These are phyloP conservation scores for Blomia tropicalis DNA, from an alignment of 2,888 invertebrate species.

Conservation along the genomic window DNA sequence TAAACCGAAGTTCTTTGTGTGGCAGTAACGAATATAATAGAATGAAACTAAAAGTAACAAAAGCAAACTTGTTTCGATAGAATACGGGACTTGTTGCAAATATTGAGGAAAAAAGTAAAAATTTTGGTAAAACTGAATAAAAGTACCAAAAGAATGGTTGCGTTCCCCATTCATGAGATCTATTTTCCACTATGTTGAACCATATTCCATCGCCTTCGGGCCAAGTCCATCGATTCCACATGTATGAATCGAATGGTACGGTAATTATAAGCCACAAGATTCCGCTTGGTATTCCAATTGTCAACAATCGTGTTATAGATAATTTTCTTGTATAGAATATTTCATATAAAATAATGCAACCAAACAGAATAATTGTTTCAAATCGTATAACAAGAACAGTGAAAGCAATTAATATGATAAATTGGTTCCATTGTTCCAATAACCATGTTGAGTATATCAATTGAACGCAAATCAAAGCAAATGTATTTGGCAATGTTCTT, in stretches of 20 bases:
- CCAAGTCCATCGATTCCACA: slow-evolving; percentile 79
- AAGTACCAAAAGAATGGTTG: slow-evolving; percentile 61
- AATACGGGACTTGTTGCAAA: background rate
- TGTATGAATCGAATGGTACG: slow-evolving; percentile 68
- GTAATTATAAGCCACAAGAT: slow-evolving; percentile 51
- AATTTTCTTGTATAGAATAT: slow-evolving; percentile 53
- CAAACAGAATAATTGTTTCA: slow-evolving; percentile 70
- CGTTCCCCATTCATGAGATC: slow-evolving; percentile 84
- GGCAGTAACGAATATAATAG: slow-evolving; percentile 82
- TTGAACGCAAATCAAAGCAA: slow-evolving; percentile 64
- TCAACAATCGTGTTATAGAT: slow-evolving; percentile 37
- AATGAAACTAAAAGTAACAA: slow-evolving; percentile 48
- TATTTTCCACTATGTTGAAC: slow-evolving; percentile 84
- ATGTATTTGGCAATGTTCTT: slow-evolving; percentile 81
- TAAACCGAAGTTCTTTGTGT: slow-evolving; percentile 92
- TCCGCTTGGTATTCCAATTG: slow-evolving; percentile 37
- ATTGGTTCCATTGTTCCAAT: slow-evolving; percentile 52
- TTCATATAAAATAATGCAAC: slow-evolving; percentile 64
- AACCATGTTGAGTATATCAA: slow-evolving; percentile 72
- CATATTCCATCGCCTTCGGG: slow-evolving; percentile 89
- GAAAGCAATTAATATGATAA: slow-evolving; percentile 67
- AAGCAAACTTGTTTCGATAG: slow-evolving; percentile 29
- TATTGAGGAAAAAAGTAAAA: slow-evolving; percentile 60
- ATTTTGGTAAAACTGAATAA: slow-evolving; percentile 83
- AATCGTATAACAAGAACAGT: slow-evolving; percentile 75